phyloP scores from a whole-genome alignment of 2,888 invertebrate species.

The Drosophila mimetica region DNA sequence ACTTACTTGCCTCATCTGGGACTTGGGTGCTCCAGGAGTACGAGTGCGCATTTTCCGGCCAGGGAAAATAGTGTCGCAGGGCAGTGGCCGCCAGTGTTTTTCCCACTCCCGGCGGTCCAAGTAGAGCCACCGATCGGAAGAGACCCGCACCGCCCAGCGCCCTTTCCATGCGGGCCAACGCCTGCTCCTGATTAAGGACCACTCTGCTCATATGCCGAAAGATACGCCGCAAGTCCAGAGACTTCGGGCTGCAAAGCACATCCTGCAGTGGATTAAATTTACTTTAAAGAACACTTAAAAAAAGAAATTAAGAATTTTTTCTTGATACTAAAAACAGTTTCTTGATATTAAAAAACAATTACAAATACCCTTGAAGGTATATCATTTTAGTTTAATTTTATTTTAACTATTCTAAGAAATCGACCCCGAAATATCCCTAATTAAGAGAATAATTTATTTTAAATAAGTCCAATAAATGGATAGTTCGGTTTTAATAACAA shows the following conservation, averaged over 20 bases:
- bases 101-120: constrained; percentile 74
- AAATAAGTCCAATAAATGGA: too few species aligned
- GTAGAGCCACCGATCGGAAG: constrained; percentile 63
- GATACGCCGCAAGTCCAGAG: constrained; percentile 39
- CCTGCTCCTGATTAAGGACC: constrained; percentile 63
- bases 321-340: too few species aligned
- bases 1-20: constrained; percentile 39
- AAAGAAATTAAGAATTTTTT: too few species aligned
- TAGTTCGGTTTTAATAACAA: too few species aligned
- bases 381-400: too few species aligned
- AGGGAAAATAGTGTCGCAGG: constrained; percentile 66
- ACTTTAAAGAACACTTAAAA: too few species aligned
- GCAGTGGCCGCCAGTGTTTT: constrained; percentile 64
- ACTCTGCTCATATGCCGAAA: constrained; percentile 45
- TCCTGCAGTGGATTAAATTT: background rate
- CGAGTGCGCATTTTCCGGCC: constrained; percentile 72
- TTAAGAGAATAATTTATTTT: too few species aligned
- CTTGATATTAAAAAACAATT: too few species aligned
- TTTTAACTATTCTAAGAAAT: too few species aligned
- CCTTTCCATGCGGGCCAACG: constrained; percentile 54
- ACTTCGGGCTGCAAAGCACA: background rate
- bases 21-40: constrained; percentile 66
- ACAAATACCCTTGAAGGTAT: too few species aligned
- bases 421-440: too few species aligned
- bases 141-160: constrained; percentile 24